Evolutionary conservation across 23 tunicate genomes (phyloP).

Genomic region (Diplosoma virens): DNA sequence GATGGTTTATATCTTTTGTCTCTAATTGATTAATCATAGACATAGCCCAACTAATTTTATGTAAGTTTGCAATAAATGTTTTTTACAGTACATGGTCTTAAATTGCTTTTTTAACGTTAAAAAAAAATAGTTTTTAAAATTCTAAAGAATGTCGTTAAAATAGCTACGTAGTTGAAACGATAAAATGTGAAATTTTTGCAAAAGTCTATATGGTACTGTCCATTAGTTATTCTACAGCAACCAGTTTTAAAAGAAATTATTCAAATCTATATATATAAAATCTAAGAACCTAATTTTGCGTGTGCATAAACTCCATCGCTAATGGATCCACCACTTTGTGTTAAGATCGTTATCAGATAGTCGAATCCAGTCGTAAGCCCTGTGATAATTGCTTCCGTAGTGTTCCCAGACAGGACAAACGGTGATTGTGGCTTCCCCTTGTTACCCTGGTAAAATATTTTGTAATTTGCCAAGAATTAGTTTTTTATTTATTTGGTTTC

Average conservation of each 20-base stretch:
- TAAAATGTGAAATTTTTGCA: background rate
- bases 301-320: conserved; percentile 49
- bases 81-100: too few species aligned
- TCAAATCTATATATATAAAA: background rate
- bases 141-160: too few species aligned
- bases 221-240: background rate
- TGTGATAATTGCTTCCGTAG: conserved; percentile 9
- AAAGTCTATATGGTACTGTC: background rate
- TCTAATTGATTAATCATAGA: too few species aligned
- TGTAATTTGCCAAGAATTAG: too few species aligned
- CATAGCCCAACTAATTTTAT: too few species aligned
- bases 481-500: too few species aligned
- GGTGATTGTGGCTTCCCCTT: conserved; percentile 61
- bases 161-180: too few species aligned
- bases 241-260: background rate
- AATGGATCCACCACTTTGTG: conserved; percentile 2
- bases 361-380: conserved; percentile 34
- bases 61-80: too few species aligned
- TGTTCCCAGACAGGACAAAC: conserved; percentile 30
- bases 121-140: too few species aligned
- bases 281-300: conserved; percentile 47
- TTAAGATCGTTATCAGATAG: conserved; percentile 38
- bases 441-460: conserved; percentile 21
- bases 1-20: too few species aligned
- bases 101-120: too few species aligned